Conservation (phyloP, 2,113 vertebrate genomes). For the Dinomys branickii region DNA sequence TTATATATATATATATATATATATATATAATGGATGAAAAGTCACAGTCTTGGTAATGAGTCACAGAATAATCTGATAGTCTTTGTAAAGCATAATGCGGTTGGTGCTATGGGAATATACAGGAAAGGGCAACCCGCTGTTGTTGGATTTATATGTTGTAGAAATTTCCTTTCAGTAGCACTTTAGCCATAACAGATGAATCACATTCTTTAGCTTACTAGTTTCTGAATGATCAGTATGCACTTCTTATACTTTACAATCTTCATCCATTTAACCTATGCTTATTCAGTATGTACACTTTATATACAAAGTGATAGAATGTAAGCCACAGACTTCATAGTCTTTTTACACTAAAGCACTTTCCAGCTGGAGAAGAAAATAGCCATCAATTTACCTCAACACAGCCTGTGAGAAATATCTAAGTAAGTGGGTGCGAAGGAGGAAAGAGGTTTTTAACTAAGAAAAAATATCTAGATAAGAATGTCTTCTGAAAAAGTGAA, state of each 20-base stretch:
- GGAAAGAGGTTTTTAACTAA: not conserved
- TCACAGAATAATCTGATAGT: not conserved
- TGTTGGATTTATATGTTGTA: not conserved
- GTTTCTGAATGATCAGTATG: not conserved
- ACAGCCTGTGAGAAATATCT: not conserved
- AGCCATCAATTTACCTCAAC: not conserved
- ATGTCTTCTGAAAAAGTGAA: not conserved
- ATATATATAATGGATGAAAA: not conserved
- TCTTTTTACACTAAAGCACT: conserved; percentile 35
- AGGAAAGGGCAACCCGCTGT: not conserved
- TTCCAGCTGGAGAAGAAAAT: conserved; percentile 8
- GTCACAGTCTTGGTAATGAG: not conserved
- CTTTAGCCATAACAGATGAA: not conserved
- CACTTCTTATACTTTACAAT: not conserved
- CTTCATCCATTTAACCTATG: not conserved
- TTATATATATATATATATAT: too few species aligned
- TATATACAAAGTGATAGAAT: not conserved
- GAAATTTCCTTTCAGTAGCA: not conserved
- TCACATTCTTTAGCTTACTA: not conserved
- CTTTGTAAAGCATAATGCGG: not conserved
- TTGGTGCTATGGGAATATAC: not conserved
- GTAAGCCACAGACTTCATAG: not conserved
- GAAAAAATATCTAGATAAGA: not conserved
- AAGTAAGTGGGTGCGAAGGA: not conserved
- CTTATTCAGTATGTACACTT: not conserved